These are phyloP conservation scores for Aethina tumida DNA, from an alignment of 1,140 invertebrate species.

Conservation along the genomic window DNA sequence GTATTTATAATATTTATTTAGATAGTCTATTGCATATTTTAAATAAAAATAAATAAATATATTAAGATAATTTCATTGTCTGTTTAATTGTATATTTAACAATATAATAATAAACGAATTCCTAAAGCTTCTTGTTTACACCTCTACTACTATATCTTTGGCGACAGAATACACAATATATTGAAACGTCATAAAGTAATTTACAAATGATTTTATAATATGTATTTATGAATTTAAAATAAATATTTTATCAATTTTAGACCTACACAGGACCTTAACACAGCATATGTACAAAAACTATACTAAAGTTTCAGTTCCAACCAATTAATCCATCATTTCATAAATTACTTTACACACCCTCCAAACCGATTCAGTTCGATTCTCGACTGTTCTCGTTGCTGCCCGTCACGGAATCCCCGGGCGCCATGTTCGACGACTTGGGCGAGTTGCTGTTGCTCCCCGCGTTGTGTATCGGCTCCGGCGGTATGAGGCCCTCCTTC, in stretches of 20 bases:
- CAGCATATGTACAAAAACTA: no score
- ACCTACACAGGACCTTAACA: no score
- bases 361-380: constrained; percentile 39
- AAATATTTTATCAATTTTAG: no score
- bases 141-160: constrained; percentile 15
- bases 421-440: constrained; percentile 25
- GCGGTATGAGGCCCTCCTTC: constrained; percentile 75
- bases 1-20: neutral
- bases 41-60: constrained; percentile 20
- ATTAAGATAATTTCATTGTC: constrained; percentile 1
- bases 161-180: constrained; percentile 12
- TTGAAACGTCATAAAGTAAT: neutral
- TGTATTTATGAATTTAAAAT: no score
- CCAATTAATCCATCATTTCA: neutral
- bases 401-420: constrained; percentile 36
- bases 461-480: constrained; percentile 38
- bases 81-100: neutral
- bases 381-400: constrained; percentile 53
- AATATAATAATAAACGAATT: constrained; percentile 1
- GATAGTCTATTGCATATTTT: constrained; percentile 5
- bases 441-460: constrained; percentile 34
- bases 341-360: neutral
- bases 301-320: no score
- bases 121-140: constrained; percentile 4
- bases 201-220: neutral